Evolutionary conservation across 2,888 invertebrate species (phyloP), one percentile per base, ranked within the genome.

Genomic region (Meganola albula): DNA sequence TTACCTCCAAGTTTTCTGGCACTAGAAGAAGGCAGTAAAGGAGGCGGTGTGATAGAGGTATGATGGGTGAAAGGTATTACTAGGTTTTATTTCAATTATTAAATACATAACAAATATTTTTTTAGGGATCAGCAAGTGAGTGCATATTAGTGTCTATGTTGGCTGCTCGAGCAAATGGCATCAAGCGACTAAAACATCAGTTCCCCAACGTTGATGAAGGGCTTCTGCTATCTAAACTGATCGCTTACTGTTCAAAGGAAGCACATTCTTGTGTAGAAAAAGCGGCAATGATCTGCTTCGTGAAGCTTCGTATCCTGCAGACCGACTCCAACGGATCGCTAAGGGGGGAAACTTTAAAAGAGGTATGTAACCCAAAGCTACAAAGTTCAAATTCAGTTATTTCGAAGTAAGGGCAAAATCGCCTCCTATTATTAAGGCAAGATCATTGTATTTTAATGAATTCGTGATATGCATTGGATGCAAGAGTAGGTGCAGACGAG

Each of bases 31-130:
- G 93, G 92, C 22, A 96, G 97, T 68, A 92, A 90, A 62, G 98
- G 98, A 1, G 97, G 97, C 26, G 98, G 98, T 24, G 97, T 97
- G 3, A 95, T 98, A 59, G 95, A 97, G 91, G 97, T 96, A 77
- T 73, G 54, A 16, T 16, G 16, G 6, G 6, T 6, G 4, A 6
- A 16, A 16, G 16, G 16, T 5, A 16, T 16, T 16, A 16, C 6
- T 16, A 16, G 6, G 16, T 16, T 16, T 5, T 16, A n/a, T n/a
- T n/a, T n/a, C n/a, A n/a, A n/a, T n/a, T 20, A 7, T n/a, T 16
- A 16, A 16, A 16, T 16, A 16, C 4, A 16, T 16, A 16, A 16
- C 5, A 10, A 3, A 18, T 16, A 11, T 29, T 22, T 20, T 38
- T 43, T 1, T 69, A 98, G 96, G 95, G 97, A 4, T 97, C 97